A percentile compares a stretch with the other conserved stretches of the same genome.
These are phyloP conservation scores for Lycodopsis pacificus DNA, from an alignment of 2,797 vertebrate species.

Conservation along the genomic window DNA sequence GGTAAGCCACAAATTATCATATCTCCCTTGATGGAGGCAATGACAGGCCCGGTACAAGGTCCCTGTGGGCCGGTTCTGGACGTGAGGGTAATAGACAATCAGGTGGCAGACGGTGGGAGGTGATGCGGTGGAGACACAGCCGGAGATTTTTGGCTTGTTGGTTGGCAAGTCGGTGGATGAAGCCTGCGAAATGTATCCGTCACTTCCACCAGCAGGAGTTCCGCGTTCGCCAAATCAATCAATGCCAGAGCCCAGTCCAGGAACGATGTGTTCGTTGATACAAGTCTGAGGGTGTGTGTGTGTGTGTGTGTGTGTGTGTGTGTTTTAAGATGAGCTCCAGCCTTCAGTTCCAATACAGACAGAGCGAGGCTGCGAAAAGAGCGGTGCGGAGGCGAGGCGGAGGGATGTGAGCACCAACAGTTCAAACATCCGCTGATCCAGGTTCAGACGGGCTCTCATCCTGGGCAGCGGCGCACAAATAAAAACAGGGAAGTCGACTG, in stretches of 20 bases:
- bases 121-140: conserved; percentile 46
- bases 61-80: conserved; percentile 21
- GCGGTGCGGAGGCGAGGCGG: not conserved
- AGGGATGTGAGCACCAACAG: conserved; percentile 10
- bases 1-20: conserved; percentile 33
- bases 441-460: conserved; percentile 14
- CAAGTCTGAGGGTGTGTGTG: conserved; percentile 25
- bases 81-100: conserved; percentile 56
- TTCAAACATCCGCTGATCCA: conserved; percentile 36
- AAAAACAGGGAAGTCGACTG: conserved; percentile 14
- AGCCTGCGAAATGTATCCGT: conserved; percentile 63
- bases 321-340: conserved; percentile 31
- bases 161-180: conserved; percentile 45
- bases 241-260: conserved; percentile 48
- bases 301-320: conserved; percentile 23
- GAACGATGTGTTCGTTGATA: conserved; percentile 61
- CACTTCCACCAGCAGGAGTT: conserved; percentile 62
- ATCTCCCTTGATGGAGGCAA: conserved; percentile 38
- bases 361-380: not conserved
- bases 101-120: conserved; percentile 39
- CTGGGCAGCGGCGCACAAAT: conserved; percentile 8
- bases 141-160: conserved; percentile 35
- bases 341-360: conserved; percentile 11
- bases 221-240: conserved; percentile 70
- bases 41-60: conserved; percentile 40